phyloP scores from a whole-genome alignment of 2,888 invertebrate genomes.

The Hyles lineata region DNA sequence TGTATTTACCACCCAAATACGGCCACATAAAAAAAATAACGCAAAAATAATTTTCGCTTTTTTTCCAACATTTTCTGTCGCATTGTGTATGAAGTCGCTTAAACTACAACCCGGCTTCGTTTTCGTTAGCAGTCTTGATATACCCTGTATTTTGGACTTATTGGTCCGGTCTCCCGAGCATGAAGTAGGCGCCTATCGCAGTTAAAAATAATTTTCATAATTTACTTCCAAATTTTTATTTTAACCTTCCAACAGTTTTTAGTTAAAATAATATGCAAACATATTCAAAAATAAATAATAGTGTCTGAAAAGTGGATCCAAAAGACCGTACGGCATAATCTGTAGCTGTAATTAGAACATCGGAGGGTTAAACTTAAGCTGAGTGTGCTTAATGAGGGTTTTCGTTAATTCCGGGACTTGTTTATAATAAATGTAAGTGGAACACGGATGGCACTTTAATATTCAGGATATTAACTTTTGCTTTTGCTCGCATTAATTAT shows the following conservation, averaged over 20 bases:
- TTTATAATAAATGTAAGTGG: constrained; percentile 25
- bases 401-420: constrained; percentile 14
- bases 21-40: too few species aligned
- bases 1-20: too few species aligned
- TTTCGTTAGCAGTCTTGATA: too few species aligned
- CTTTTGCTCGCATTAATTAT: constrained; percentile 9
- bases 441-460: background rate
- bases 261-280: background rate
- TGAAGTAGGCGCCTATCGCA: too few species aligned
- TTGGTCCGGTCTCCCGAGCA: too few species aligned
- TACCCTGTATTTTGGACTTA: too few species aligned
- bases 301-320: background rate
- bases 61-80: too few species aligned
- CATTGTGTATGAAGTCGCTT: too few species aligned
- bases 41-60: too few species aligned
- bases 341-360: constrained; percentile 18
- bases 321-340: constrained; percentile 19
- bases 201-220: background rate
- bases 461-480: constrained; percentile 11
- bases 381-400: constrained; percentile 23
- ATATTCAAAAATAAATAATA: background rate
- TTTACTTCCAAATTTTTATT: background rate
- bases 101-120: too few species aligned
- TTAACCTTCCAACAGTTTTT: too few species aligned
- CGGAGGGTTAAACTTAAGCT: constrained; percentile 16